Percentiles rank a stretch among this genome's conserved stretches.
These are phyloP conservation scores for Drosophila mauritiana DNA, from an alignment of 1,140 invertebrate species.

Conservation along the genomic window DNA sequence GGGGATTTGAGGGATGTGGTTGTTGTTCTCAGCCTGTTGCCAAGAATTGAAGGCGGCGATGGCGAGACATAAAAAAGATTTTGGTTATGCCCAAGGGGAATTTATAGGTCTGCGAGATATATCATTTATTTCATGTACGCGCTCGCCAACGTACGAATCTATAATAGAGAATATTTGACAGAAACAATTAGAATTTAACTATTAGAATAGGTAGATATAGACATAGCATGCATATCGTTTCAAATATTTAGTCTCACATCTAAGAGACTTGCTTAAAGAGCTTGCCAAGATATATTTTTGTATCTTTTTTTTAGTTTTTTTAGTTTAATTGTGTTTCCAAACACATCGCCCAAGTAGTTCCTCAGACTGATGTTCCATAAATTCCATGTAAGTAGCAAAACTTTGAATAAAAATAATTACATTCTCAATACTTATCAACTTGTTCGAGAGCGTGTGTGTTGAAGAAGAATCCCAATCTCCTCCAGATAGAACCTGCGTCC, in stretches of 20 bases:
- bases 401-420: background rate
- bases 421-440: background rate
- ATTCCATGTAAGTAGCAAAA: too few relatives aligned
- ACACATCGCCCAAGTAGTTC: too few relatives aligned
- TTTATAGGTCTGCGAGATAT: slow-evolving; percentile 25
- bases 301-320: background rate
- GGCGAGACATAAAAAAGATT: slow-evolving; percentile 22
- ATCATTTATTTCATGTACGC: slow-evolving; percentile 28
- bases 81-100: slow-evolving; percentile 18
- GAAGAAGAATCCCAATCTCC: too few relatives aligned
- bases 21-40: slow-evolving; percentile 46
- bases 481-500: background rate
- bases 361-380: too few relatives aligned
- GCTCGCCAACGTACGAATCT: slow-evolving; percentile 1
- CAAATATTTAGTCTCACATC: background rate
- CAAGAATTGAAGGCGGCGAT: slow-evolving; percentile 45
- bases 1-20: slow-evolving; percentile 13
- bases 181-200: slow-evolving; percentile 15
- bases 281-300: background rate
- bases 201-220: background rate
- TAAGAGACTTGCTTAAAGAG: background rate
- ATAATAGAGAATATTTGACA: slow-evolving; percentile 13
- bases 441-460: slow-evolving; percentile 7
- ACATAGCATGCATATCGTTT: background rate
- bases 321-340: background rate